Evolutionary conservation across 2,888 invertebrate genomes (phyloP).

Genomic region (Orgyia antiqua): DNA sequence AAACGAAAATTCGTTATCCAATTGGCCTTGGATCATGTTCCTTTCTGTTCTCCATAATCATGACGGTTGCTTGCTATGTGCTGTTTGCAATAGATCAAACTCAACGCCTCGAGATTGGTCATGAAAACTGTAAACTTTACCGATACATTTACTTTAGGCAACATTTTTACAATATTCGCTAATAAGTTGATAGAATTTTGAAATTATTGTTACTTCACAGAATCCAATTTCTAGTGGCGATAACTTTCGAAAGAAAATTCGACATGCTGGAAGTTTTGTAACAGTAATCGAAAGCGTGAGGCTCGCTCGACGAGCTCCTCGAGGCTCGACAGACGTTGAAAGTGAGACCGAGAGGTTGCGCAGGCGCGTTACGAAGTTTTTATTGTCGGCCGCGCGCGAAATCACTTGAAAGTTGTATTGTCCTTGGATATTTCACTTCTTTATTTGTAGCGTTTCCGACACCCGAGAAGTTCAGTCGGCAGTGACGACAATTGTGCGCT

Average conservation of each 20-base stretch:
- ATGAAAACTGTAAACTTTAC: too few relatives aligned
- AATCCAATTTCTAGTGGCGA: constrained; percentile 41
- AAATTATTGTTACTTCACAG: constrained; percentile 28
- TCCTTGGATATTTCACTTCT: constrained; percentile 77
- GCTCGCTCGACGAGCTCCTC: constrained; percentile 30
- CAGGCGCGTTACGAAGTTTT: constrained; percentile 75
- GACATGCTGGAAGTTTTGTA: constrained; percentile 68
- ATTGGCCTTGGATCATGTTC: constrained; percentile 68
- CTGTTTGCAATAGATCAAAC: constrained; percentile 55
- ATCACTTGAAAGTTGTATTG: constrained; percentile 77
- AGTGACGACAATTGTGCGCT: constrained; percentile 52
- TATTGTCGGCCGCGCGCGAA: constrained; percentile 76
- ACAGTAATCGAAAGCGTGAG: constrained; percentile 63
- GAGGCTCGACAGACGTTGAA: constrained; percentile 64
- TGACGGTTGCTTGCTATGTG: constrained; percentile 70
- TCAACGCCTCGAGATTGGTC: constrained; percentile 40
- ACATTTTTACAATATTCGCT: too few relatives aligned
- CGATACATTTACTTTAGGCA: too few relatives aligned
- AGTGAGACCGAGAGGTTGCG: constrained; percentile 75
- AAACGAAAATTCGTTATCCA: constrained; percentile 76
- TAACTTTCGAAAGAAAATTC: constrained; percentile 69
- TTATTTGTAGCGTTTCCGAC: constrained; percentile 72
- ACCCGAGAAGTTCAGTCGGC: constrained; percentile 60
- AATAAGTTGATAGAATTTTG: constrained; percentile 21
- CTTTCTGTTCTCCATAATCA: constrained; percentile 75